Conservation (phyloP, 2,797 vertebrate species). For the Chloroceryle inda region DNA sequence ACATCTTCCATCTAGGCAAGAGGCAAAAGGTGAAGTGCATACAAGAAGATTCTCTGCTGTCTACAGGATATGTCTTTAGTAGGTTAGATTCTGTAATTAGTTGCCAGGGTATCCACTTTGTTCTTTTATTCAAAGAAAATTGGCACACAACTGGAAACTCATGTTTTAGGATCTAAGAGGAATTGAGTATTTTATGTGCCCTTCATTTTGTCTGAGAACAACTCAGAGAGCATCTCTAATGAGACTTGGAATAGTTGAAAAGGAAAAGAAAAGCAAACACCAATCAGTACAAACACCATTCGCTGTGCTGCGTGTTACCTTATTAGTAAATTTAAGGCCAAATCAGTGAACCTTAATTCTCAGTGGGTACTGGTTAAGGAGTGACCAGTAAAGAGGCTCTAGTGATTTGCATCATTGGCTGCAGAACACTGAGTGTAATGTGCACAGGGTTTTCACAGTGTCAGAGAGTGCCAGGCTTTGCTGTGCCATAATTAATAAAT, state of each 20-base stretch:
- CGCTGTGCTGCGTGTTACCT: background rate
- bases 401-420: background rate
- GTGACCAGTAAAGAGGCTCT: background rate
- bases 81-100: background rate
- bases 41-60: background rate
- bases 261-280: background rate
- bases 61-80: background rate
- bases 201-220: conserved; percentile 1
- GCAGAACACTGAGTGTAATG: background rate
- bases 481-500: background rate
- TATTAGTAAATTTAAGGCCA: background rate
- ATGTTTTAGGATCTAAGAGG: background rate
- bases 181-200: background rate
- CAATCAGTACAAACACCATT: background rate
- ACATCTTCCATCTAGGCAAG: background rate
- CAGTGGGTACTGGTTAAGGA: background rate
- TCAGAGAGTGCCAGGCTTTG: background rate
- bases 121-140: background rate
- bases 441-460: background rate
- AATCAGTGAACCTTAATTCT: background rate
- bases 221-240: background rate
- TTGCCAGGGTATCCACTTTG: background rate
- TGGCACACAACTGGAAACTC: background rate
- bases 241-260: background rate
- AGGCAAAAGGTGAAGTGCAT: background rate